Evolutionary conservation across 1,140 invertebrate species (phyloP), one percentile per base, ranked within the genome.

Genomic region (Forficula auricularia): DNA sequence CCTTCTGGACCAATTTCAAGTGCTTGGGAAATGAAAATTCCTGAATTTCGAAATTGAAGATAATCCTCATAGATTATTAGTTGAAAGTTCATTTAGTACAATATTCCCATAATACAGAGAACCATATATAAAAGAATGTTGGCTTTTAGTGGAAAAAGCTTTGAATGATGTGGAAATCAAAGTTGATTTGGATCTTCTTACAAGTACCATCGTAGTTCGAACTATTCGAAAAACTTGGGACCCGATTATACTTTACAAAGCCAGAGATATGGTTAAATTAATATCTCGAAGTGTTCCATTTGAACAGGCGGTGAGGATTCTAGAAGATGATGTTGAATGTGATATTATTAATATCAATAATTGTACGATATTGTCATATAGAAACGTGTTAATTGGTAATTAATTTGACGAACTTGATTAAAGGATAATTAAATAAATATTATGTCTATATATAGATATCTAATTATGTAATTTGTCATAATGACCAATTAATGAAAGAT

Each of bases 191-290:
- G 94, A 99, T 70, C 61, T 96, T 0, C 67, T 96, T 2, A 90
- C 97, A 72, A 95, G 96, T 38, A 82, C 81, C 50, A 91, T 99
- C 83, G 79, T 77, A 6, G 95, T 99, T 0, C 73, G 70, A 57
- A 98, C 96, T 0, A 98, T 91, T 0, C 70, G 89, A 39, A 95
- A 97, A 67, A 98, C 94, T 2, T 98, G 88, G 88, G 96, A 99
- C 70, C 96, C 96, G 0, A 98, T 86, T 50, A 86, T 96, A 34
- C 89, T 99, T 35, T 72, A 98, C 7, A 98, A 98, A 66, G 88
- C 91, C 7, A 71, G 94, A 48, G 96, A 99, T 60, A 73, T 98
- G 62, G 87, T 98, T 44, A 96, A 95, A 59, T 63, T 99, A 2
- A 58, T 99, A 44, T 87, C 94, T 2, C 66, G 96, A 52, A 95